A percentile compares a stretch with the other conserved stretches of the same genome.
phyloP scores from a whole-genome alignment of 2,797 vertebrate species.

The Coilia nasus region DNA sequence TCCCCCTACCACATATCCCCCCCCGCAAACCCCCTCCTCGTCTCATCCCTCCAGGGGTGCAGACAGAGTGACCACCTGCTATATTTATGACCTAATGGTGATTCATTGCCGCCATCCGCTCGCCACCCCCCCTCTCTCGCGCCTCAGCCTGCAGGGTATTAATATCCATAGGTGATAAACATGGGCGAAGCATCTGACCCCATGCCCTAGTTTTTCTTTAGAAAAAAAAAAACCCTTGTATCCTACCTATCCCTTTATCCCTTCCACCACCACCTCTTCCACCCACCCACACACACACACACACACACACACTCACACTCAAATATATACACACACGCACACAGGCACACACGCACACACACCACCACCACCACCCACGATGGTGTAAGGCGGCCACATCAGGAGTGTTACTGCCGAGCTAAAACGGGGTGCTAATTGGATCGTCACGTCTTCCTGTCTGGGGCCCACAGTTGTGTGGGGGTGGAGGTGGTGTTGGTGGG shows the following conservation, averaged over 20 bases:
- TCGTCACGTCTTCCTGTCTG: slow-evolving; percentile 63
- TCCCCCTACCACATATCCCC: no score
- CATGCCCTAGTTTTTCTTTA: background rate
- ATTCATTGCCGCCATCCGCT: slow-evolving; percentile 40
- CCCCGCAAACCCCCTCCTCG: background rate
- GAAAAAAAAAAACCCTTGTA: no score
- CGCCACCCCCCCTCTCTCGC: background rate
- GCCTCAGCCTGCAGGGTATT: slow-evolving; percentile 28
- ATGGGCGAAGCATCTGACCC: background rate
- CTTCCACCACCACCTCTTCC: background rate
- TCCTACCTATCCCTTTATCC: background rate
- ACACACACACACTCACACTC: no score
- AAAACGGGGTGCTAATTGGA: slow-evolving; percentile 67
- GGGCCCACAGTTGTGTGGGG: slow-evolving; percentile 28
- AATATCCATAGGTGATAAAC: slow-evolving; percentile 20
- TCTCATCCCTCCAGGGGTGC: slow-evolving; percentile 31
- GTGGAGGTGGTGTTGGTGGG: no score
- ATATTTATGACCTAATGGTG: slow-evolving; percentile 41
- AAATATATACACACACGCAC: no score
- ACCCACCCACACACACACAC: background rate
- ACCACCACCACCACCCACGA: background rate
- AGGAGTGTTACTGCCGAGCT: slow-evolving; percentile 30
- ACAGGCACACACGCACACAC: background rate
- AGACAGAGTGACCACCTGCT: background rate
- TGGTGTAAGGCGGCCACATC: background rate